Conservation (phyloP, 2,113 vertebrate species). For the Triplophysa tibetana region DNA sequence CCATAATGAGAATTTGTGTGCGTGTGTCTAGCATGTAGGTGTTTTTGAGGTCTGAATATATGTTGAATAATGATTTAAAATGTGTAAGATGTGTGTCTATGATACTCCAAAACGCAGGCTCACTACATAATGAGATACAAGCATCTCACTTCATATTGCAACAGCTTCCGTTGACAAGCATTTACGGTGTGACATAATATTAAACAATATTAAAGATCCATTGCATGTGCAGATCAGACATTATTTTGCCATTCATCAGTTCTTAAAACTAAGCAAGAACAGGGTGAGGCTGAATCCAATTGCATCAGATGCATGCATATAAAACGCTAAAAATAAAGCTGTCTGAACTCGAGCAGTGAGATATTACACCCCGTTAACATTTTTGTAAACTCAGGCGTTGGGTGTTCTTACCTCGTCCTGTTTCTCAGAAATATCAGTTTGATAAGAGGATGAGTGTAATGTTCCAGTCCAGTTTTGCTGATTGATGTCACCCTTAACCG, state of each 20-base stretch:
- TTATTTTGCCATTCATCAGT: neutral
- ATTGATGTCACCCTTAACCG: conserved; percentile 77
- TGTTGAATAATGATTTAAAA: too few species aligned
- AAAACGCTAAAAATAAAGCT: neutral
- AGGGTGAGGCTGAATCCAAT: neutral
- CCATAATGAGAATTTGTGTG: too few species aligned
- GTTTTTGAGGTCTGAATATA: too few species aligned
- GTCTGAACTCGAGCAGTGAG: neutral
- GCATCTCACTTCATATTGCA: neutral
- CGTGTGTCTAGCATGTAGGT: too few species aligned
- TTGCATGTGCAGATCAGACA: too few species aligned
- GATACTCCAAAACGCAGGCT: neutral
- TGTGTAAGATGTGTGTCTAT: neutral
- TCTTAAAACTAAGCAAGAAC: neutral
- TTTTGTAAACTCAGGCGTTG: neutral
- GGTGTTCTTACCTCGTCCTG: conserved; percentile 72
- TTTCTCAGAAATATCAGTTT: conserved; percentile 79
- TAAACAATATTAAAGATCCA: neutral
- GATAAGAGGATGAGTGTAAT: conserved; percentile 77
- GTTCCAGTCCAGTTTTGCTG: conserved; percentile 71
- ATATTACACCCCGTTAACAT: neutral
- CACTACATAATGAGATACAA: neutral
- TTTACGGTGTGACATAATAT: too few species aligned
- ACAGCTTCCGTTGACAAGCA: neutral
- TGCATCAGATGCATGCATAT: neutral